Percentiles rank a stretch among this genome's conserved stretches.
phyloP scores from a whole-genome alignment of 1,140 invertebrate species.

The Nebria ingens region DNA sequence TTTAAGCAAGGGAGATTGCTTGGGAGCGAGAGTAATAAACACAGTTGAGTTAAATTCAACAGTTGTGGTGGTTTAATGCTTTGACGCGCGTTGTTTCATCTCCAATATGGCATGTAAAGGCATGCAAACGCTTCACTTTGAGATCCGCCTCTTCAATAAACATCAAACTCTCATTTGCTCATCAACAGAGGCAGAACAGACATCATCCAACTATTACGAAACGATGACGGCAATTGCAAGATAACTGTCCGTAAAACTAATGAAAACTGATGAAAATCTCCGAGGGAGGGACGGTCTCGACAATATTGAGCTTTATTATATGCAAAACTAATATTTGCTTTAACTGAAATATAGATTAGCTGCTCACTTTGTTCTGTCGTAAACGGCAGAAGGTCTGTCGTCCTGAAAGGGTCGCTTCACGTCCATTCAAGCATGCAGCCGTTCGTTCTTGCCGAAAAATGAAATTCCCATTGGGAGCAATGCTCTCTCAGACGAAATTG shows the following conservation, averaged over 20 bases:
- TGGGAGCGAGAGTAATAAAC: too few relatives aligned
- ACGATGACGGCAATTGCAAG: neutral
- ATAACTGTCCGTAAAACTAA: neutral
- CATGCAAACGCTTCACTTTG: neutral
- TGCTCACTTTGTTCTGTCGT: neutral
- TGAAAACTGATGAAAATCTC: slow-evolving; percentile 6
- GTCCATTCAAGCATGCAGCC: too few relatives aligned
- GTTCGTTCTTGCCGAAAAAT: too few relatives aligned
- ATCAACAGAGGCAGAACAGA: too few relatives aligned
- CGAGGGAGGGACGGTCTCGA: neutral
- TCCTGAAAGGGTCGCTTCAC: too few relatives aligned
- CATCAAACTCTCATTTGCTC: slow-evolving; percentile 6
- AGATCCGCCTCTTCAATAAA: neutral
- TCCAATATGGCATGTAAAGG: neutral
- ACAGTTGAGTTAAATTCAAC: too few relatives aligned
- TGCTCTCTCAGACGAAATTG: too few relatives aligned
- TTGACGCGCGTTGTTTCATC: neutral
- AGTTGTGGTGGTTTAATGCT: neutral
- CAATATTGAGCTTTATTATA: slow-evolving; percentile 4
- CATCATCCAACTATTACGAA: too few relatives aligned
- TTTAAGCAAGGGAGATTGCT: too few relatives aligned
- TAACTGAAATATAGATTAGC: slow-evolving; percentile 8
- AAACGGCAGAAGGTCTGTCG: too few relatives aligned
- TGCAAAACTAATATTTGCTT: slow-evolving; percentile 8
- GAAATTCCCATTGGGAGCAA: too few relatives aligned